Percentiles rank a stretch among this genome's conserved stretches.
phyloP scores from a whole-genome alignment of 2,888 invertebrate genomes.

The Cephalotes varians region DNA sequence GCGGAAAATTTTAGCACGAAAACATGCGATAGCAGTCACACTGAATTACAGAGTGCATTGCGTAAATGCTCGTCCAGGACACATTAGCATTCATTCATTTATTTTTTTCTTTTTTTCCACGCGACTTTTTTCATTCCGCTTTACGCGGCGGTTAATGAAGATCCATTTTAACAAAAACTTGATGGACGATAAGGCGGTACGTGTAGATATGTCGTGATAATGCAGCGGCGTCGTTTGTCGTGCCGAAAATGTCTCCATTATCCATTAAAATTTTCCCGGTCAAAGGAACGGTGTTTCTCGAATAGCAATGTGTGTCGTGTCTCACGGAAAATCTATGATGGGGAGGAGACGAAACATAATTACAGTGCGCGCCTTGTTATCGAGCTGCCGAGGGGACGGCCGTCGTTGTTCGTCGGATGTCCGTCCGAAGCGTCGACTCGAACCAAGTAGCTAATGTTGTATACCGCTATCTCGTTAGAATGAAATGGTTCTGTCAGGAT shows the following conservation, averaged over 20 bases:
- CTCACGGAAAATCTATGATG: slow-evolving; percentile 51
- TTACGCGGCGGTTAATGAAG: slow-evolving; percentile 1
- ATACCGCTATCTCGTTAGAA: slow-evolving; percentile 63
- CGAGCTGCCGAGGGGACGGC: slow-evolving; percentile 32
- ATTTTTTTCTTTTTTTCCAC: background rate
- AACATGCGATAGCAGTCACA: slow-evolving; percentile 19
- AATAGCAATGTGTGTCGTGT: slow-evolving; percentile 34
- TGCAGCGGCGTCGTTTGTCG: slow-evolving; percentile 8
- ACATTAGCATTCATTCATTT: slow-evolving; percentile 11
- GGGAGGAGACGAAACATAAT: slow-evolving; percentile 54
- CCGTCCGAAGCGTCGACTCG: slow-evolving; percentile 55
- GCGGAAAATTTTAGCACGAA: slow-evolving; percentile 12
- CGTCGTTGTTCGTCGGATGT: slow-evolving; percentile 65
- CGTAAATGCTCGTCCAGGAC: slow-evolving; percentile 23
- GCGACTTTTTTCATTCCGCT: slow-evolving; percentile 15
- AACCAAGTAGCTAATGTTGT: slow-evolving; percentile 49
- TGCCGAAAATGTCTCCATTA: slow-evolving; percentile 8
- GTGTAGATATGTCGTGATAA: background rate
- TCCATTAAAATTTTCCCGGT: slow-evolving; percentile 24
- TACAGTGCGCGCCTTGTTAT: slow-evolving; percentile 63
- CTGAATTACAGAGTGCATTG: background rate
- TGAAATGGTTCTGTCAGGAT: slow-evolving; percentile 49
- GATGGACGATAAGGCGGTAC: background rate
- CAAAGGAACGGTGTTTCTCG: background rate
- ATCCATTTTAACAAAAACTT: slow-evolving; percentile 23